A percentile compares a stretch with the other conserved stretches of the same genome.
Conservation (phyloP, 2,113 vertebrate species). For the Plecturocebus donacophilus region DNA sequence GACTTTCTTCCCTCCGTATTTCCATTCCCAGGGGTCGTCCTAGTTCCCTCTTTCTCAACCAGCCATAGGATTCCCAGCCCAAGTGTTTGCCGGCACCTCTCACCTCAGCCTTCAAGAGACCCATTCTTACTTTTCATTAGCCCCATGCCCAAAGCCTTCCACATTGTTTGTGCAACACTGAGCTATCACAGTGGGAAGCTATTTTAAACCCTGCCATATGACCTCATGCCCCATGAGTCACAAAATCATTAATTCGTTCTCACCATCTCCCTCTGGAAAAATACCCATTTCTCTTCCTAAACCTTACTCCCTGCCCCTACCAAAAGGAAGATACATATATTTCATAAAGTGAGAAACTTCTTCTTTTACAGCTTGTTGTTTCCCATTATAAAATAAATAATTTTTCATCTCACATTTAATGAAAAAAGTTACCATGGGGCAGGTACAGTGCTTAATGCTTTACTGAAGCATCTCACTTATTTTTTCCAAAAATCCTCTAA, state of each 20-base stretch:
- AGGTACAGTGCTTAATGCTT: not conserved
- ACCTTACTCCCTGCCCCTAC: not conserved
- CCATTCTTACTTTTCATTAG: not conserved
- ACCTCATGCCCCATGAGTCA: not conserved
- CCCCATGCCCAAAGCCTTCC: not conserved
- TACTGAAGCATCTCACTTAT: not conserved
- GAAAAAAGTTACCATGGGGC: not conserved
- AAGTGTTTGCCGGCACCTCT: not conserved
- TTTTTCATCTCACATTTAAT: not conserved
- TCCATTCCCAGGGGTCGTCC: not conserved
- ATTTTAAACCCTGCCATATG: not conserved
- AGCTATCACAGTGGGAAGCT: not conserved
- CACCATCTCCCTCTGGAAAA: not conserved
- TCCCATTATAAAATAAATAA: not conserved
- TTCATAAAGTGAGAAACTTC: constrained; percentile 24
- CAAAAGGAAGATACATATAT: not conserved
- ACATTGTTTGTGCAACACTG: not conserved
- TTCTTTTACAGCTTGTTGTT: not conserved
- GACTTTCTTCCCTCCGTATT: not conserved
- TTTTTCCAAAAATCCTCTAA: not conserved
- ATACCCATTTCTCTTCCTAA: not conserved
- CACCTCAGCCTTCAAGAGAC: not conserved
- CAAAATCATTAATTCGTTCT: not conserved
- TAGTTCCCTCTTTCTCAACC: not conserved
- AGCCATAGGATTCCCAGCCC: not conserved